Evolutionary conservation across 2,113 vertebrate species (phyloP), one percentile per base, ranked within the genome.

Genomic region (Tenebrosternarchus preto): DNA sequence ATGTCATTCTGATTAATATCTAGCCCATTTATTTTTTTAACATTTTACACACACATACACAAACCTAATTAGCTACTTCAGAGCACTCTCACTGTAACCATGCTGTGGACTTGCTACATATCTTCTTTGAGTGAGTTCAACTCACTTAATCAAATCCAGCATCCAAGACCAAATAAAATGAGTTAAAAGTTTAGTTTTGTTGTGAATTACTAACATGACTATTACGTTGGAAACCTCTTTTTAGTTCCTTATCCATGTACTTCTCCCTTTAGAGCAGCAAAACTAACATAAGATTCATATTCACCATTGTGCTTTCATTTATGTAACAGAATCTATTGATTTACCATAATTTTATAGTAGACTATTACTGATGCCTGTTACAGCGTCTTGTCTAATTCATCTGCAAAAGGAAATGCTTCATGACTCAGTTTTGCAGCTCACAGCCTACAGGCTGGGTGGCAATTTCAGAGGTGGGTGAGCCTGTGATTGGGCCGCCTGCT

Each of bases 401-500:
- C 39, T 57, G 24, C 69, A 61, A 46, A 61, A 57, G n/a, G 5
- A 16, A 64, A 59, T 56, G 46, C 53, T 67, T n/a, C 12, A 24
- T 36, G 55, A 59, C 24, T 73, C 57, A 25, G 73, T 71, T 56
- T 15, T 61, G 73, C 15, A 0, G 8, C 27, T 77, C 61, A 20
- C 24, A 36, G 77, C 56, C 73, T 39, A 53, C 17, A 31, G 57
- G 24, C 68, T 73, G 66, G 70, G 27, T 24, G 55, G n/a, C 56
- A 81, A 78, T 84, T 84, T 81, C 80, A 78, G 71, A 81, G 70
- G 76, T 75, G 83, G 76, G 20, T 81, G 76, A 74, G 79, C 76
- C 29, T 9, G 69, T 84, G 83, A 84, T 84, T 77, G 75, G 63
- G 53, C 74, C 25, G 43, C 39, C 9, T 15, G 63, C 75, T 75